Evolutionary conservation across 2,113 vertebrate species (phyloP).

Genomic region (Salvelinus namaycush): DNA sequence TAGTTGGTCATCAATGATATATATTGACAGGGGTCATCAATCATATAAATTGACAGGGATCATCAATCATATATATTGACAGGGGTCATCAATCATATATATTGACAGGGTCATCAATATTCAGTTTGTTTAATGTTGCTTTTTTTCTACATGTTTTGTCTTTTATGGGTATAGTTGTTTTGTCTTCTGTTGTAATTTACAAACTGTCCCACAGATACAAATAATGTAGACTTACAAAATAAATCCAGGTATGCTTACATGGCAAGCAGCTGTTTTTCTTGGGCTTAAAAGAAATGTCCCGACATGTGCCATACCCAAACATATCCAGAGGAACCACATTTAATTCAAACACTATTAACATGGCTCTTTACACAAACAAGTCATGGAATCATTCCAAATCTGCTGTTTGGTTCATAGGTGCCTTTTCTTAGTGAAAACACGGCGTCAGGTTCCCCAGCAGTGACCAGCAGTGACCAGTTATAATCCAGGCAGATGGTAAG

Average conservation of each 20-base stretch:
- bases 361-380: conserved; percentile 80
- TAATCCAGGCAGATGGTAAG: conserved; percentile 57
- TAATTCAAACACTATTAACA: conserved; percentile 75
- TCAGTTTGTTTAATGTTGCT: conserved; percentile 10
- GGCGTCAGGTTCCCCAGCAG: conserved; percentile 28
- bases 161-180: conserved; percentile 34
- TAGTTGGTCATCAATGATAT: conserved; percentile 32
- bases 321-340: conserved; percentile 71
- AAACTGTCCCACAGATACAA: conserved; percentile 99
- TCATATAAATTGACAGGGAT: no score
- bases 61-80: no score
- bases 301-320: conserved; percentile 72
- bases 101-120: conserved; percentile 44
- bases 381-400: conserved; percentile 59
- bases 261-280: conserved; percentile 89
- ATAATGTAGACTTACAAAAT: conserved; percentile 98
- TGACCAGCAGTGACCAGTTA: conserved; percentile 80
- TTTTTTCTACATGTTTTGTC: conserved; percentile 19
- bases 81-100: no score
- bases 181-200: conserved; percentile 83
- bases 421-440: conserved; percentile 29
- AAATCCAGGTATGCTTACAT: conserved; percentile 98
- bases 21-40: no score
- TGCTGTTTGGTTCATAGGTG: conserved; percentile 48
- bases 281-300: conserved; percentile 75